Percentiles rank a stretch among this genome's conserved stretches.
phyloP scores from a whole-genome alignment of 2,113 vertebrate species.

The Cariama cristata region DNA sequence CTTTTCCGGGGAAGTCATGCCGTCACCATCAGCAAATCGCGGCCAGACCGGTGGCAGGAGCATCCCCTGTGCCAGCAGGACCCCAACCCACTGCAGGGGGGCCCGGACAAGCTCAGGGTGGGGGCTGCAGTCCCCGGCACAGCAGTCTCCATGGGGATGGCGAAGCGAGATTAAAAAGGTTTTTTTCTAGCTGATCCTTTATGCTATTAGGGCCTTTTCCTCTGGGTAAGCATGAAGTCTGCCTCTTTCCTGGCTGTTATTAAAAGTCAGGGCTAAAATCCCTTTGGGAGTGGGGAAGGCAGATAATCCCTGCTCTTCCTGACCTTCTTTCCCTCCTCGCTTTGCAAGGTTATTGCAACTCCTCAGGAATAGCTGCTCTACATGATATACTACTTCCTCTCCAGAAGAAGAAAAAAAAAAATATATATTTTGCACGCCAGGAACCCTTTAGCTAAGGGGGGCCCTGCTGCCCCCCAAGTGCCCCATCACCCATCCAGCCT shows the following conservation, averaged over 20 bases:
- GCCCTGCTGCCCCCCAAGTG: neutral
- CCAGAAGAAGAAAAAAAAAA: neutral
- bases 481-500: accelerated
- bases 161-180: neutral
- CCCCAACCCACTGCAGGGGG: neutral
- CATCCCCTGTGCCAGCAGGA: neutral
- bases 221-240: neutral
- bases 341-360: constrained; percentile 14
- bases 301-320: constrained; percentile 44
- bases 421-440: neutral
- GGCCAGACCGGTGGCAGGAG: accelerated
- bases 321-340: constrained; percentile 20
- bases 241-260: constrained; percentile 34
- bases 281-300: constrained; percentile 9
- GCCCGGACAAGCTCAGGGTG: accelerated
- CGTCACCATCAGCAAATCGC: neutral
- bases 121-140: neutral
- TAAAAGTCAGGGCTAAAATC: constrained; percentile 53
- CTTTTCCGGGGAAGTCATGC: neutral
- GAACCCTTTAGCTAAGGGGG: neutral
- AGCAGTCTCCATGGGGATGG: neutral
- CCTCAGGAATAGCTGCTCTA: neutral
- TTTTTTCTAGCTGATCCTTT: neutral
- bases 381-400: neutral
- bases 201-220: constrained; percentile 2